These are phyloP conservation scores for Arenaria interpres DNA, from an alignment of 2,113 vertebrate species.

Conservation along the genomic window DNA sequence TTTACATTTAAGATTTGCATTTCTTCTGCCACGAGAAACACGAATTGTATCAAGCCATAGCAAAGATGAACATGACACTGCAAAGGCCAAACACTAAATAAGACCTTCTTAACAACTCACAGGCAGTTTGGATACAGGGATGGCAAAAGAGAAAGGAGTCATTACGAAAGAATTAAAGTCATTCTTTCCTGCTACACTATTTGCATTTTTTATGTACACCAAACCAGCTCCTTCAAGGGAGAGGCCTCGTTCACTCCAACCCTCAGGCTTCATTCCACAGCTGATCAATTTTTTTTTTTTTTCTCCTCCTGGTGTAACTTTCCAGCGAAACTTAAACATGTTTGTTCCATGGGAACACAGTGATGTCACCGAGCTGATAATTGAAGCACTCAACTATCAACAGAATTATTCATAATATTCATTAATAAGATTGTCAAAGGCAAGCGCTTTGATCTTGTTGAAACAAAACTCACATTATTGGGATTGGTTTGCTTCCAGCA, in stretches of 20 bases:
- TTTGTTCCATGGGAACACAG: neutral
- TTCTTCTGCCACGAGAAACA: neutral
- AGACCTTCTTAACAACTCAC: neutral
- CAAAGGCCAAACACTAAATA: neutral
- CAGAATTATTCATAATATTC: slow-evolving; percentile 12
- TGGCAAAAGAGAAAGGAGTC: neutral
- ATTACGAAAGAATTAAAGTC: neutral
- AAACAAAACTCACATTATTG: neutral
- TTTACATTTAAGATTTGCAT: neutral
- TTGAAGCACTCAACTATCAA: neutral
- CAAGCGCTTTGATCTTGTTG: neutral
- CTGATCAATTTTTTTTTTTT: neutral
- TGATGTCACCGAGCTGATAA: neutral
- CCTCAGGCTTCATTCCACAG: slow-evolving; percentile 23
- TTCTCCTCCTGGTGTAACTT: neutral
- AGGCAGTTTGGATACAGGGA: neutral
- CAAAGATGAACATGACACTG: neutral
- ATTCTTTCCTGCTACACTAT: neutral
- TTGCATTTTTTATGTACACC: neutral
- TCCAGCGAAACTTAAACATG: neutral
- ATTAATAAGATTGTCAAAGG: neutral
- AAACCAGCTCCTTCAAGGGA: neutral
- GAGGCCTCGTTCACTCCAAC: neutral
- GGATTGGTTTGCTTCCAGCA: neutral
- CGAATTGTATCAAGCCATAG: neutral